phyloP scores from a whole-genome alignment of 2,888 invertebrate species.

The Drosophila mercatorum region DNA sequence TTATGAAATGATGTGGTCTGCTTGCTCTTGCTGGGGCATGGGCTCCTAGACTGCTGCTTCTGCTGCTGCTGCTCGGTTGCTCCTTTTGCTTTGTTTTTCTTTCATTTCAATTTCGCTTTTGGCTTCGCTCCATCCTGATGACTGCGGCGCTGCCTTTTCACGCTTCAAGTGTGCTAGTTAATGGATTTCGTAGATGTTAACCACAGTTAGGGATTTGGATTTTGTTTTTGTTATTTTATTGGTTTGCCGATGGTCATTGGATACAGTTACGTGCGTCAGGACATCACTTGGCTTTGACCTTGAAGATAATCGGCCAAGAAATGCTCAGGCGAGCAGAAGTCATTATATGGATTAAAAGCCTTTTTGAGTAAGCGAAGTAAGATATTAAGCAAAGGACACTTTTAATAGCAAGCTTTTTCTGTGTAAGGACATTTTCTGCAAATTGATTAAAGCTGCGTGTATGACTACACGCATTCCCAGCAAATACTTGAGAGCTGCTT shows the following conservation, averaged over 20 bases:
- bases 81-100: conserved; percentile 23
- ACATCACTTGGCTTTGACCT: conserved; percentile 29
- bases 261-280: conserved; percentile 42
- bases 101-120: conserved; percentile 40
- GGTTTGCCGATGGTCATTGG: conserved; percentile 44
- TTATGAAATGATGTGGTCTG: conserved; percentile 77
- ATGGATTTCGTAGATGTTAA: conserved; percentile 75
- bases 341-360: conserved; percentile 11
- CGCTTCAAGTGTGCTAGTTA: conserved; percentile 75
- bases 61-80: neutral
- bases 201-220: conserved; percentile 68
- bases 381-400: neutral
- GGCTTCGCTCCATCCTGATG: conserved; percentile 10
- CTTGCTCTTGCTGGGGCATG: conserved; percentile 16
- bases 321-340: conserved; percentile 21
- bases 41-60: conserved; percentile 9
- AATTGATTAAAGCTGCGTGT: conserved; percentile 29
- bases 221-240: conserved; percentile 37
- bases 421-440: neutral
- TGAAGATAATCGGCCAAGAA: conserved; percentile 16
- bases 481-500: conserved; percentile 26
- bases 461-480: conserved; percentile 10
- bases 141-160: conserved; percentile 58
- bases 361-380: neutral
- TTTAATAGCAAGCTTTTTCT: neutral